Evolutionary conservation across 2,888 invertebrate species (phyloP).

Genomic region (Pachymerium ferrugineum): DNA sequence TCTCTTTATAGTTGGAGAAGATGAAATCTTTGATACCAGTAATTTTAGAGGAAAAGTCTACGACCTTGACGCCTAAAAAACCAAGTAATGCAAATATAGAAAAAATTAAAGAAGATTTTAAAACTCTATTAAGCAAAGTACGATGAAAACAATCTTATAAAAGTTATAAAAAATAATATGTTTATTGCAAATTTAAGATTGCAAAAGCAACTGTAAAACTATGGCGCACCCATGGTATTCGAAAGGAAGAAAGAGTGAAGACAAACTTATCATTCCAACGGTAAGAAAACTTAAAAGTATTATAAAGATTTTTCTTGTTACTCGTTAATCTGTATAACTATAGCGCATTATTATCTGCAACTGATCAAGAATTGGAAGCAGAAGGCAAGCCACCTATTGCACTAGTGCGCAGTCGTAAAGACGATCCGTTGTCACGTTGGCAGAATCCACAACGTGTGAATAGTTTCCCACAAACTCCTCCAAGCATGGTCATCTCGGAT

Average conservation of each 20-base stretch:
- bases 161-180: not conserved
- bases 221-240: slow-evolving; percentile 32
- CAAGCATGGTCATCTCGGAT: slow-evolving; percentile 39
- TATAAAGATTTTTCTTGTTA: not conserved
- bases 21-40: slow-evolving; percentile 29
- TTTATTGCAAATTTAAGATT: slow-evolving; percentile 12
- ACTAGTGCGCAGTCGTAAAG: slow-evolving; percentile 28
- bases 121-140: slow-evolving; percentile 32
- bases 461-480: slow-evolving; percentile 39
- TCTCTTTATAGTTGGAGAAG: slow-evolving; percentile 27
- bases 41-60: not conserved
- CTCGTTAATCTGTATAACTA: not conserved
- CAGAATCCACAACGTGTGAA: slow-evolving; percentile 39
- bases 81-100: not conserved
- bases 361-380: slow-evolving; percentile 32
- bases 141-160: too few species aligned
- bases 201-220: slow-evolving; percentile 51
- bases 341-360: slow-evolving; percentile 31
- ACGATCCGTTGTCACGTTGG: slow-evolving; percentile 35
- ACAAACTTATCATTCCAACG: slow-evolving; percentile 35
- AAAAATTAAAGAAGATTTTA: slow-evolving; percentile 30
- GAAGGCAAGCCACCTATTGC: slow-evolving; percentile 23
- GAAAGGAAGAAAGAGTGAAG: slow-evolving; percentile 35
- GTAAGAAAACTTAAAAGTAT: slow-evolving; percentile 3
- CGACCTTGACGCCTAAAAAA: not conserved